Percentiles rank a stretch among this genome's conserved stretches.
These are phyloP conservation scores for Drosophila kohkoa DNA, from an alignment of 1,140 invertebrate species.

Conservation along the genomic window DNA sequence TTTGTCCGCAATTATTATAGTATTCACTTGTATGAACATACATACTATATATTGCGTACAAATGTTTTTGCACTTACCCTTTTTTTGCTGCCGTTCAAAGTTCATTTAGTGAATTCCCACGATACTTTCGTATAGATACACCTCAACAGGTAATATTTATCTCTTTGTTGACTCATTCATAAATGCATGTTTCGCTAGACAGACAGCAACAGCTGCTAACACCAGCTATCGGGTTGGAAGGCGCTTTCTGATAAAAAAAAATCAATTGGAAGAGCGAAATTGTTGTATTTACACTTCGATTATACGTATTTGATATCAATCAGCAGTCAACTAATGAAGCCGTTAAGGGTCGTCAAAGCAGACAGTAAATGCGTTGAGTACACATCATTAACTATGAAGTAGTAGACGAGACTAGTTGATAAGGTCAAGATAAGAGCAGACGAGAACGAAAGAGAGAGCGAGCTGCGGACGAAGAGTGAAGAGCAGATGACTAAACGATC, in stretches of 20 bases:
- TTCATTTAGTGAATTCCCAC: not conserved
- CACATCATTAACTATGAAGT: slow-evolving; percentile 21
- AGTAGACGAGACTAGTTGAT: slow-evolving; percentile 28
- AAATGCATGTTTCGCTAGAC: slow-evolving; percentile 13
- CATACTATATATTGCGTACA: too few species aligned
- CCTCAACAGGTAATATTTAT: slow-evolving; percentile 11
- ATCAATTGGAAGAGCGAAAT: slow-evolving; percentile 15
- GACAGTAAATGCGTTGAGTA: slow-evolving; percentile 24
- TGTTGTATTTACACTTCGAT: slow-evolving; percentile 24
- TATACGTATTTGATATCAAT: slow-evolving; percentile 30
- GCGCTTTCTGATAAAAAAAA: slow-evolving; percentile 23
- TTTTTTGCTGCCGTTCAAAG: too few species aligned
- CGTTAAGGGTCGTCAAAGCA: slow-evolving; percentile 15
- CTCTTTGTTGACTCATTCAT: slow-evolving; percentile 1
- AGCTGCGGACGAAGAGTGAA: not conserved
- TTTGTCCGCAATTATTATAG: too few species aligned
- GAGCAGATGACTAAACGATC: slow-evolving; percentile 7
- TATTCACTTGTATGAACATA: too few species aligned
- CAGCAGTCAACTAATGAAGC: slow-evolving; percentile 21
- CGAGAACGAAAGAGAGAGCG: not conserved
- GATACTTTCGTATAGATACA: not conserved
- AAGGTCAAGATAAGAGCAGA: slow-evolving; percentile 33
- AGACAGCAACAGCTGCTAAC: slow-evolving; percentile 24
- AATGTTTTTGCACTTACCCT: too few species aligned
- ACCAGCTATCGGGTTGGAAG: slow-evolving; percentile 9